Evolutionary conservation across 2,113 vertebrate species (phyloP).

Genomic region (Callipepla californica): DNA sequence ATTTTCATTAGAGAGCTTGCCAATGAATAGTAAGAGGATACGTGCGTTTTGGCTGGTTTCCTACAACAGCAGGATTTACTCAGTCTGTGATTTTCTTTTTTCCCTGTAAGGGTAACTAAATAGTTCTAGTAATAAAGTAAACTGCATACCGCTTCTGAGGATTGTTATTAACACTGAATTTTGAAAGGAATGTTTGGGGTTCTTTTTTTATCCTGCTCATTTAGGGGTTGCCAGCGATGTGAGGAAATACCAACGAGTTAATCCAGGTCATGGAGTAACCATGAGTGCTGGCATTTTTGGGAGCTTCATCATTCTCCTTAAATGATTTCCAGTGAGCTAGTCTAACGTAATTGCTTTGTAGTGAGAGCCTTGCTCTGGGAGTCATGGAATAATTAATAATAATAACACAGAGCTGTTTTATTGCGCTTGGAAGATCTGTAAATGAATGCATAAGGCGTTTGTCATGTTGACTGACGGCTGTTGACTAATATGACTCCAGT

Average conservation of each 20-base stretch:
- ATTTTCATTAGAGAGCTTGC: neutral
- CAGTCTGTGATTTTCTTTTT: neutral
- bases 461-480: neutral
- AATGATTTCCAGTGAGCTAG: conserved; percentile 11
- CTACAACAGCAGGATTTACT: neutral
- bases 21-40: neutral
- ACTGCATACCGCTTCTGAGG: neutral
- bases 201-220: neutral
- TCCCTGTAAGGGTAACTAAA: neutral
- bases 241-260: conserved; percentile 34
- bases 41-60: neutral
- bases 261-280: conserved; percentile 41
- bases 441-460: neutral
- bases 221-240: neutral
- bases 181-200: neutral
- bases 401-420: conserved; percentile 22
- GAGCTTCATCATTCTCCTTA: conserved; percentile 34
- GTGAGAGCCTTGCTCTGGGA: neutral
- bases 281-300: conserved; percentile 40
- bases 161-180: neutral
- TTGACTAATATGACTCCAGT: neutral
- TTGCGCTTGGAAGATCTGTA: neutral
- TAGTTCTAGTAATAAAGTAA: neutral
- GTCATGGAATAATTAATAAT: conserved; percentile 31
- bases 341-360: conserved; percentile 22